Base-by-base conservation (phyloP, 2,888 invertebrate genomes). In the Leptinotarsa rubiginosa region DNA sequence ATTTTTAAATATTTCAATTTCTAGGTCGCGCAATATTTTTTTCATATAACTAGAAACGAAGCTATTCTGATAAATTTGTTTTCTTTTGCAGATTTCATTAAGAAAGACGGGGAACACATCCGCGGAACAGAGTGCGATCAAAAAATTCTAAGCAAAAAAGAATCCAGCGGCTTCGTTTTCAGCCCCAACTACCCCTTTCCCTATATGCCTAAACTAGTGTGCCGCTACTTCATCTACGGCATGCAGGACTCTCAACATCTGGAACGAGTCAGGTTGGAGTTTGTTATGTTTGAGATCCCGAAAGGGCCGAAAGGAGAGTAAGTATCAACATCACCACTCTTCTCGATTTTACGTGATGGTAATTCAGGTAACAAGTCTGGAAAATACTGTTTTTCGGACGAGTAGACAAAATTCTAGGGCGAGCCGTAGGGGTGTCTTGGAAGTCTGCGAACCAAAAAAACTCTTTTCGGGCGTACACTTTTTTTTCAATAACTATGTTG, bases 91-190 rank as follows among this genome's bases (percentile, higher is more conserved):
- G 96, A 95, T 92, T 96, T 96, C 91, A 96, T 96, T 91, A 94
- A 94, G 91, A 95, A 96, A 89, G 95, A 96, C 87, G 97, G 97
- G 81, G 95, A 96, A 90, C 97, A 98, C 90, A 97, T 98, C 87
- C 92, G 96, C 87, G 98, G 98, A 86, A 97, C 97, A 82, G 99
- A 99, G 90, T 99, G 99, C 91, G 99, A 99, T 91, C 97, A 98
- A 89, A 96, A 97, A 89, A 97, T 98, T 86, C 92, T 97, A 84
- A 97, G 97, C 89, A 94, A 93, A 88, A 96, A 96, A 89, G 96
- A 97, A 88, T 96, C 97, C 75, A 93, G 92, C 85, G 98, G 98
- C 83, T 93, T 92, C 87, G 97, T 98, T 85, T 96, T 95, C 90
- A 97, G 97, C 88, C 98, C 98, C 83, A 97, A 97, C 90, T 98